Evolutionary conservation across 2,113 vertebrate species (phyloP).

Genomic region (rabbit (Oryctolagus cuniculus)): mOryCun1.1 NC_091436.1:155290501-155291000

Average conservation of each 20-base stretch:
- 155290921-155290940: neutral
- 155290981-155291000: neutral
- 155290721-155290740: conserved; percentile 34
- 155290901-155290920: neutral
- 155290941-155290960: neutral
- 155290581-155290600: conserved; percentile 89
- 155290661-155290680: conserved; percentile 85
- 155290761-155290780: conserved; percentile 80
- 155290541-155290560: conserved; percentile 90
- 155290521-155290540: conserved; percentile 87
- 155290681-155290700: conserved; percentile 84
- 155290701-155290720: conserved; percentile 62
- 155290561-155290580: conserved; percentile 90
- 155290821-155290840: conserved; percentile 70
- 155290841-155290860: neutral
- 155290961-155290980: neutral
- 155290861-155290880: neutral
- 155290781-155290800: conserved; percentile 78
- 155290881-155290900: neutral
- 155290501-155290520: conserved; percentile 90
- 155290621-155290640: conserved; percentile 87
- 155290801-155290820: conserved; percentile 73
- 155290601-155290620: conserved; percentile 89
- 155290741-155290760: conserved; percentile 79
- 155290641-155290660: conserved; percentile 87